phyloP scores from a whole-genome alignment of 1,140 invertebrate genomes.

The Pseudomyrmex pallidus region DNA sequence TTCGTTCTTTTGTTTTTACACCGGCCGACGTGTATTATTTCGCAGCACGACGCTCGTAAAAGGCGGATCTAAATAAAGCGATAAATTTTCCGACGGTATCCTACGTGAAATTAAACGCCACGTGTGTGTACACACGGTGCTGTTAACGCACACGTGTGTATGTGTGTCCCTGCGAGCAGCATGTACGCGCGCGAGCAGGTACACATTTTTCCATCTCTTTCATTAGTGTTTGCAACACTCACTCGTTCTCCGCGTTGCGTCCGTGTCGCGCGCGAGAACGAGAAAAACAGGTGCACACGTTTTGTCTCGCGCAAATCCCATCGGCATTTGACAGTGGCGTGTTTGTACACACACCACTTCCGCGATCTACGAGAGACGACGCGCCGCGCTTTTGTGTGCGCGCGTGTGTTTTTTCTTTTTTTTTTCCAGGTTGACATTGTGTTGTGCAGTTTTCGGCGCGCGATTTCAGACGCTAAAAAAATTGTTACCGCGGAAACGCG shows the following conservation, averaged over 20 bases:
- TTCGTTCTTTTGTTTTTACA: too few relatives aligned
- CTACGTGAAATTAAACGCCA: conserved; percentile 9
- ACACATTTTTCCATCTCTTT: conserved; percentile 13
- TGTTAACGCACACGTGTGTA: background rate
- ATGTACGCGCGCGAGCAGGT: background rate
- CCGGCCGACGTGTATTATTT: background rate
- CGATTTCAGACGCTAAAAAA: too few relatives aligned
- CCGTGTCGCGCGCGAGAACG: too few relatives aligned
- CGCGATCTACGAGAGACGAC: conserved; percentile 9
- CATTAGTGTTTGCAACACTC: conserved; percentile 13
- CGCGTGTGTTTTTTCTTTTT: background rate
- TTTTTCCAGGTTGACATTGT: too few relatives aligned
- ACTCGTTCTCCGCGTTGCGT: too few relatives aligned
- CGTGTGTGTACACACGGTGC: background rate
- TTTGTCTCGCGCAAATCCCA: conserved; percentile 12
- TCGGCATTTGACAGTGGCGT: conserved; percentile 9
- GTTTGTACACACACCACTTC: conserved; percentile 12
- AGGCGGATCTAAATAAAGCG: background rate
- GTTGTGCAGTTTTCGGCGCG: too few relatives aligned
- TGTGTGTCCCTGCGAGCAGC: too few relatives aligned
- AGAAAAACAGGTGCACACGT: conserved; percentile 7
- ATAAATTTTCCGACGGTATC: conserved; percentile 3
- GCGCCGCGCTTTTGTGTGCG: background rate
- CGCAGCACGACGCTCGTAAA: background rate
- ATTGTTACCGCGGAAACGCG: too few relatives aligned